These are phyloP conservation scores for Malurus splendens DNA, from an alignment of 2,797 vertebrate species.

Conservation along the genomic window DNA sequence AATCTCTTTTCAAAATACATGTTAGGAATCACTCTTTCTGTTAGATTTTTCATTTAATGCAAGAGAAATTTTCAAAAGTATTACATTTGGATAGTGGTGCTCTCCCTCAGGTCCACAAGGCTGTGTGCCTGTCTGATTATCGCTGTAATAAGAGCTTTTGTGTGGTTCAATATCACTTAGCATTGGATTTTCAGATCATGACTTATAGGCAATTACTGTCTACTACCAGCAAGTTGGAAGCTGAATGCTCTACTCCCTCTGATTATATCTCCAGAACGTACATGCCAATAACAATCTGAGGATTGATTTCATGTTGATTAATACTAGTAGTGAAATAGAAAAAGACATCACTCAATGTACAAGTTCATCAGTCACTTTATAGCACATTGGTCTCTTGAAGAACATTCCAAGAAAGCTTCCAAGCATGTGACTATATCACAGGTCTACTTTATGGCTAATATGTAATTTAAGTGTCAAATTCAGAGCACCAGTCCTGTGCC, in stretches of 20 bases:
- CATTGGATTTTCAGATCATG: neutral
- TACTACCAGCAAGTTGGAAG: neutral
- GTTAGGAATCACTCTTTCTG: neutral
- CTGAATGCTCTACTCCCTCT: neutral
- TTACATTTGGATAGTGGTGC: neutral
- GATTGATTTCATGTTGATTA: neutral
- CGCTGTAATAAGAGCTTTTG: neutral
- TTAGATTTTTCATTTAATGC: neutral
- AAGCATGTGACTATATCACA: neutral
- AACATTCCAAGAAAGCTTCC: neutral
- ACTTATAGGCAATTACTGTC: slow-evolving; percentile 13
- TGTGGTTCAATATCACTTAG: slow-evolving; percentile 20
- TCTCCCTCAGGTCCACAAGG: neutral
- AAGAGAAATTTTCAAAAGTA: neutral
- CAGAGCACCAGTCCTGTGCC: neutral
- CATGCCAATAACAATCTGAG: neutral
- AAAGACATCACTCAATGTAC: neutral
- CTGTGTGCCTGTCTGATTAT: neutral
- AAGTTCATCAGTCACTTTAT: neutral
- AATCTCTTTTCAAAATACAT: neutral
- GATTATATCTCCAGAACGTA: neutral
- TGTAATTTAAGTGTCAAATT: neutral
- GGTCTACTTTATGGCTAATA: neutral
- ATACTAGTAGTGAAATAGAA: neutral
- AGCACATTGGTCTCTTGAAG: neutral